Percentiles rank a stretch among this genome's conserved stretches.
Conservation (phyloP, 2,113 vertebrate genomes). For the Plestiodon gilberti region DNA sequence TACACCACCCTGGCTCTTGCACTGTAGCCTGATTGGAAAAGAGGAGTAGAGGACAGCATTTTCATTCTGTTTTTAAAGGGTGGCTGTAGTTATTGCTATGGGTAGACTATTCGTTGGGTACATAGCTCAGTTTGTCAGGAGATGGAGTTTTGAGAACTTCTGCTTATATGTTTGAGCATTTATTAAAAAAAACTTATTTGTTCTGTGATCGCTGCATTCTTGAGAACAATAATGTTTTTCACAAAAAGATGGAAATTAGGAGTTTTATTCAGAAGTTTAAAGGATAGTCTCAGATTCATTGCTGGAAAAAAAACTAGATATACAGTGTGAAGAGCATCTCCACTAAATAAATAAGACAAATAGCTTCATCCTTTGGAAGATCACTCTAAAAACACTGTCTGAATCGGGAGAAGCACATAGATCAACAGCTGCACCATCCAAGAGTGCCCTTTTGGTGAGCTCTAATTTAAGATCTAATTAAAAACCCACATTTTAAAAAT, state of each 20-base stretch:
- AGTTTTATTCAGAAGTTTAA: neutral
- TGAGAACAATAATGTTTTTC: neutral
- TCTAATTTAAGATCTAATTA: slow-evolving; percentile 17
- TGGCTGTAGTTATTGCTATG: neutral
- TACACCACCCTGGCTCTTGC: too few relatives aligned
- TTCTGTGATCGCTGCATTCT: neutral
- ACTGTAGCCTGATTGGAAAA: too few relatives aligned
- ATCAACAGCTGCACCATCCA: neutral
- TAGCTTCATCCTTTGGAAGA: neutral
- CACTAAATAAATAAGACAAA: neutral
- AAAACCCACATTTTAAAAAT: neutral
- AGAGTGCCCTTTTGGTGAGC: neutral
- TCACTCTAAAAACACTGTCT: neutral
- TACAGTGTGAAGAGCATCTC: neutral
- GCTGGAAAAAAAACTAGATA: neutral
- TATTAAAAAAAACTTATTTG: neutral
- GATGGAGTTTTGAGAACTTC: neutral
- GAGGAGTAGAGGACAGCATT: too few relatives aligned
- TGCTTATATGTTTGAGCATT: too few relatives aligned
- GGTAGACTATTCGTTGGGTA: neutral
- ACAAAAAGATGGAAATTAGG: neutral
- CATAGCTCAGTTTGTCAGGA: neutral
- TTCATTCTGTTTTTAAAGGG: too few relatives aligned
- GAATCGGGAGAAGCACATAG: neutral
- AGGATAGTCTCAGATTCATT: neutral